phyloP scores from a whole-genome alignment of 2,113 vertebrate genomes.

The Petromus typicus region DNA sequence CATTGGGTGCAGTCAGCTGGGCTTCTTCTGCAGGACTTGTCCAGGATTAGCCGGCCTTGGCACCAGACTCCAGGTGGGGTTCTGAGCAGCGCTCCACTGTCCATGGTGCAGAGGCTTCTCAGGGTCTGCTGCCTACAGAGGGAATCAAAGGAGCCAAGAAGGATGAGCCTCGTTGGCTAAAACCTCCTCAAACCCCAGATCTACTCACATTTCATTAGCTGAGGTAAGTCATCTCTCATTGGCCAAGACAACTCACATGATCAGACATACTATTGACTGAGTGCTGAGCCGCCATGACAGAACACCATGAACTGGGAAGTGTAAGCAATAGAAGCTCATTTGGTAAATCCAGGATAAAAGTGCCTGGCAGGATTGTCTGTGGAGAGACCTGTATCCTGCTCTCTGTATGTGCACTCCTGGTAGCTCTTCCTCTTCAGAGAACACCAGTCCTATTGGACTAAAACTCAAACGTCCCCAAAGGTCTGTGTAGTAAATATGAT shows the following conservation, averaged over 20 bases:
- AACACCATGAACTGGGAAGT: neutral
- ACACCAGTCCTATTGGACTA: neutral
- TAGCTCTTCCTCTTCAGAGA: neutral
- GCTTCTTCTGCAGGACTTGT: neutral
- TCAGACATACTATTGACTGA: neutral
- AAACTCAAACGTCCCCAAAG: neutral
- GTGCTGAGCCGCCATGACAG: neutral
- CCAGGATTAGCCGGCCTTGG: neutral
- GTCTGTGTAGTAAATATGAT: neutral
- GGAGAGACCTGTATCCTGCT: too few species aligned
- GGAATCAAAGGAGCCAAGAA: neutral
- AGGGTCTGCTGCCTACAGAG: neutral
- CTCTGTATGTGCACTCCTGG: neutral
- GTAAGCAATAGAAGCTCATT: neutral
- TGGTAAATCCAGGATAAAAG: neutral
- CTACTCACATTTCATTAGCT: neutral
- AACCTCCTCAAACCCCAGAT: neutral
- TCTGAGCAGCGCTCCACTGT: neutral
- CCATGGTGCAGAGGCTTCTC: neutral
- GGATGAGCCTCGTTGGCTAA: neutral
- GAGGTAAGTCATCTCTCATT: neutral
- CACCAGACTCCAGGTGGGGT: neutral
- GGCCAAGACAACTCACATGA: neutral
- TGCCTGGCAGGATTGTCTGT: neutral
- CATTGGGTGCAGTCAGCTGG: neutral